phyloP scores from a whole-genome alignment of 2,888 invertebrate genomes.

The Latrodectus elegans region DNA sequence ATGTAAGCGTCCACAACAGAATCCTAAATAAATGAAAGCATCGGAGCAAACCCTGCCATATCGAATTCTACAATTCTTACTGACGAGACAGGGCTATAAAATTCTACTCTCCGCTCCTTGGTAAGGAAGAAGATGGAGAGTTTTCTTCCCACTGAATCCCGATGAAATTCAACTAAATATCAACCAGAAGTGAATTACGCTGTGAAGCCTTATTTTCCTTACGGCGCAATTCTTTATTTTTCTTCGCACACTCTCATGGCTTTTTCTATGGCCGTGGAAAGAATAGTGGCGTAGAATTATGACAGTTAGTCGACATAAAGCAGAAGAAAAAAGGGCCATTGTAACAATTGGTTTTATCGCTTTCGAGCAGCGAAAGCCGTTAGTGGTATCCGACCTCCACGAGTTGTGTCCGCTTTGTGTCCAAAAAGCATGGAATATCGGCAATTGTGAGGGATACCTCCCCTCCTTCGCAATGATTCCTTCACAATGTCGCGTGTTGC shows the following conservation, averaged over 20 bases:
- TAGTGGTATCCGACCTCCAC: constrained; percentile 62
- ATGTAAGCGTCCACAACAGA: constrained; percentile 49
- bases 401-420: constrained; percentile 32
- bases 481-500: constrained; percentile 64
- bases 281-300: constrained; percentile 57
- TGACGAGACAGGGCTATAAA: constrained; percentile 64
- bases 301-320: constrained; percentile 59
- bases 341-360: constrained; percentile 67
- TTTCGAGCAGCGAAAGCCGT: constrained; percentile 64
- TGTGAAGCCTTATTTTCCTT: constrained; percentile 55
- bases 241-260: constrained; percentile 28
- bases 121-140: constrained; percentile 12
- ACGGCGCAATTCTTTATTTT: constrained; percentile 13
- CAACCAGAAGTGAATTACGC: constrained; percentile 53
- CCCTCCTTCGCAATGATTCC: constrained; percentile 18
- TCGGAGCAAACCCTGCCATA: constrained; percentile 57
- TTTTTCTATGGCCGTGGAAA: constrained; percentile 56
- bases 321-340: constrained; percentile 48
- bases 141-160: constrained; percentile 46
- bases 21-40: constrained; percentile 31
- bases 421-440: constrained; percentile 64
- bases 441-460: constrained; percentile 33
- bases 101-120: constrained; percentile 50
- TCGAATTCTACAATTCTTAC: constrained; percentile 66
- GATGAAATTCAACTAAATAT: constrained; percentile 66